Conservation (phyloP, 1,140 invertebrate genomes). For the Orchestia grillus region DNA sequence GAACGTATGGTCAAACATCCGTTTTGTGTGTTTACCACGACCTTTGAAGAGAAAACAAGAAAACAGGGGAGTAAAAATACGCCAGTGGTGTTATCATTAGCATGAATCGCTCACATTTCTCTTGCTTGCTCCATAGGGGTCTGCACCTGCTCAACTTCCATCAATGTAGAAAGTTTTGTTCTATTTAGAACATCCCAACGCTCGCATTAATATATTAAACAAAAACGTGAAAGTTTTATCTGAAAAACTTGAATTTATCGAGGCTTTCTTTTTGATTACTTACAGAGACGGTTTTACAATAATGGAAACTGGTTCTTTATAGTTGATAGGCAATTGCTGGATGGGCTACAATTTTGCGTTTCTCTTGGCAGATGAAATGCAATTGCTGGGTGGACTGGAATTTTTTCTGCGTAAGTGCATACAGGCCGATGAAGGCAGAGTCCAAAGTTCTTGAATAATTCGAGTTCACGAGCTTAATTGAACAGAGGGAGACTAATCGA, state of each 20-base stretch:
- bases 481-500: neutral
- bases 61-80: neutral
- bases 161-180: neutral
- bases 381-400: neutral
- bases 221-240: neutral
- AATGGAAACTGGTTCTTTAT: neutral
- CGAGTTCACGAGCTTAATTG: neutral
- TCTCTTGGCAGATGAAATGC: neutral
- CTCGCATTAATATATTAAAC: neutral
- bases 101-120: neutral
- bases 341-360: no score
- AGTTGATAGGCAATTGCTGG: no score
- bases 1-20: neutral
- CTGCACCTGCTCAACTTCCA: neutral
- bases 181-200: neutral
- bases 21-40: neutral
- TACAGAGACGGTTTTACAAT: neutral
- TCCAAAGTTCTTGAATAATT: neutral
- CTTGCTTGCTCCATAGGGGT: neutral
- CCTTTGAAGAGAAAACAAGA: neutral
- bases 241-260: neutral
- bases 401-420: neutral
- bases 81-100: no score
- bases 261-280: neutral
- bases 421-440: neutral